phyloP scores from a whole-genome alignment of 1,140 invertebrate genomes.

The Spodoptera frugiperda region DNA sequence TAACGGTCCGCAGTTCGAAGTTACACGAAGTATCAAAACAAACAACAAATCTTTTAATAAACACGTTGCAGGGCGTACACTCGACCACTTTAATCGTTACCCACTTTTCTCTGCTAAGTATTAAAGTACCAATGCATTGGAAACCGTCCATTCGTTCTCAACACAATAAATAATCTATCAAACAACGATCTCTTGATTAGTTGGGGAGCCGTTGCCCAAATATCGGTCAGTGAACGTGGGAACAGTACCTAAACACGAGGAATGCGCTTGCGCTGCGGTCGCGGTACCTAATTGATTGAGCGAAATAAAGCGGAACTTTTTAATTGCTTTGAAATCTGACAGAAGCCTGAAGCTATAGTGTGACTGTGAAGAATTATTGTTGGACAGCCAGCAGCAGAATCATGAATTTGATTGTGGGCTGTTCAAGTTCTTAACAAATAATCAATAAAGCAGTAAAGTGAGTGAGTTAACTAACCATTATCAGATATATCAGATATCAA shows the following conservation, averaged over 20 bases:
- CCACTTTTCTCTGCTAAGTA: conserved; percentile 8
- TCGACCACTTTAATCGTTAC: conserved; percentile 16
- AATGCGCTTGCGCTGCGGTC: conserved; percentile 41
- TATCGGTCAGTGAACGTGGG: conserved; percentile 64
- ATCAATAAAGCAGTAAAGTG: no score
- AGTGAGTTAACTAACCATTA: no score
- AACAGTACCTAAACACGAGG: conserved; percentile 49
- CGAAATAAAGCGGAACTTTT: conserved; percentile 43
- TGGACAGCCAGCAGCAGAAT: no score
- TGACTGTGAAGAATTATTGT: background rate
- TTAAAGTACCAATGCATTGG: conserved; percentile 53
- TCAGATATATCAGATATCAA: no score
- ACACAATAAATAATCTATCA: conserved; percentile 73
- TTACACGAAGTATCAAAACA: conserved; percentile 8
- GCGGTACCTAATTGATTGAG: conserved; percentile 30
- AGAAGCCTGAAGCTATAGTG: background rate
- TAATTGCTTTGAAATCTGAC: conserved; percentile 11
- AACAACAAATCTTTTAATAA: conserved; percentile 18
- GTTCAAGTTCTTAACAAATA: background rate
- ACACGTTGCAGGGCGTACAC: background rate
- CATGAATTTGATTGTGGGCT: no score
- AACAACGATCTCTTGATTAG: conserved; percentile 70
- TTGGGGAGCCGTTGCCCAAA: conserved; percentile 49
- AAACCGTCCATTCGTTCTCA: conserved; percentile 55
- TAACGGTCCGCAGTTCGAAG: no score